phyloP scores from a whole-genome alignment of 92 coral and sea anemone genomes.

The Nematostella vectensis region DNA sequence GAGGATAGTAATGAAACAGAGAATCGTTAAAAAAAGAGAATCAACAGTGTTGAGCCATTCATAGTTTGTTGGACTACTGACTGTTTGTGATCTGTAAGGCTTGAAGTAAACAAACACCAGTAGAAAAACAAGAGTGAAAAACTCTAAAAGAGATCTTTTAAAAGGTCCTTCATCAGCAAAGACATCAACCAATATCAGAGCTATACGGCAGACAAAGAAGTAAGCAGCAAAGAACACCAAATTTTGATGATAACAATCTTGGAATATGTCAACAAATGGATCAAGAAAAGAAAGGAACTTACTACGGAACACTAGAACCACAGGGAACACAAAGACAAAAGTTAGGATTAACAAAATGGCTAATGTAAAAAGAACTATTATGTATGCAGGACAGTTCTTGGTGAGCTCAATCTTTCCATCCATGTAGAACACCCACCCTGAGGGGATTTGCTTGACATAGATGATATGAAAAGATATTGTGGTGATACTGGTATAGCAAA shows the following conservation, averaged over 20 bases:
- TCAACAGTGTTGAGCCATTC: slow-evolving; percentile 71
- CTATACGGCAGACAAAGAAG: slow-evolving; percentile 76
- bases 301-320: slow-evolving; percentile 47
- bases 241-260: slow-evolving; percentile 48
- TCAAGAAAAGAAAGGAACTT: too few species aligned
- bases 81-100: slow-evolving; percentile 48
- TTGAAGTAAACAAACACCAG: slow-evolving; percentile 49
- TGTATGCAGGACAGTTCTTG: slow-evolving; percentile 20
- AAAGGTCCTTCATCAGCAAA: slow-evolving; percentile 40
- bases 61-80: slow-evolving; percentile 10
- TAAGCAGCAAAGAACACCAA: slow-evolving; percentile 80
- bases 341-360: slow-evolving; percentile 40
- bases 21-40: slow-evolving; percentile 61
- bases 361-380: slow-evolving; percentile 28
- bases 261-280: slow-evolving; percentile 62
- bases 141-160: slow-evolving; percentile 48
- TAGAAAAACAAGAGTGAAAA: slow-evolving; percentile 35
- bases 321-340: slow-evolving; percentile 60
- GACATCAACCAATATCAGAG: slow-evolving; percentile 40
- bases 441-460: slow-evolving; percentile 34
- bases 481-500: slow-evolving; percentile 59
- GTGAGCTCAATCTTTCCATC: slow-evolving; percentile 57
- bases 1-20: slow-evolving; percentile 52
- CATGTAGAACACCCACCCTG: slow-evolving; percentile 43
- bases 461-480: slow-evolving; percentile 44